Percentiles rank a stretch among this genome's conserved stretches.
phyloP scores from a whole-genome alignment of 2,113 vertebrate genomes.

The Pedionomus torquatus region DNA sequence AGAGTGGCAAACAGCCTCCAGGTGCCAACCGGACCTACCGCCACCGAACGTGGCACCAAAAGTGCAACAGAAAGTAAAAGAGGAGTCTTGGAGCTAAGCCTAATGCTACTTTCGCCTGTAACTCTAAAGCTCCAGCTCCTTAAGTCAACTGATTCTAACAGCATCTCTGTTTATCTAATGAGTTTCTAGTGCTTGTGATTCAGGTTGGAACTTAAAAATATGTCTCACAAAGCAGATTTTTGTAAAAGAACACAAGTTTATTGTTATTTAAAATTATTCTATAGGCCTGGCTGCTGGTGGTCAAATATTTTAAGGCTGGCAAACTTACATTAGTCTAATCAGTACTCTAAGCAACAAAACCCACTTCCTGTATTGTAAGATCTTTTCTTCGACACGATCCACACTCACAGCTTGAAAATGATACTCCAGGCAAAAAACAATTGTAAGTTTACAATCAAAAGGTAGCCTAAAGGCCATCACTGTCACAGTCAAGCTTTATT shows the following conservation, averaged over 20 bases:
- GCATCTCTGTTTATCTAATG: neutral
- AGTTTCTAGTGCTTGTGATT: neutral
- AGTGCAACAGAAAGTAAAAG: neutral
- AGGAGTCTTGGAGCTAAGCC: neutral
- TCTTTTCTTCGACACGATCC: neutral
- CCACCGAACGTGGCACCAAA: fast-evolving
- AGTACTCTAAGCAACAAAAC: neutral
- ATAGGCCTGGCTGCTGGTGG: neutral
- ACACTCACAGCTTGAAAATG: neutral
- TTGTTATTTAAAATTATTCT: neutral
- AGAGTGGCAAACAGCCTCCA: fast-evolving
- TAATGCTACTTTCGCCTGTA: neutral
- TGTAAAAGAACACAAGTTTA: neutral
- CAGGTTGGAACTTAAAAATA: neutral
- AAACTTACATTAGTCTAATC: neutral
- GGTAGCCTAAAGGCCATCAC: neutral
- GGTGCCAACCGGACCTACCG: neutral
- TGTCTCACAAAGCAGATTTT: neutral
- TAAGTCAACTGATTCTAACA: neutral
- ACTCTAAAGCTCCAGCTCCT: neutral
- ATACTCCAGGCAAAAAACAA: neutral
- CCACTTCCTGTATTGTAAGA: neutral
- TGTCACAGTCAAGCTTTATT: neutral
- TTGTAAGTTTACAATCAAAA: neutral
- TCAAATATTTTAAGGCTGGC: neutral